phyloP scores from a whole-genome alignment of 1,140 invertebrate species.

The Orchesella cincta region DNA sequence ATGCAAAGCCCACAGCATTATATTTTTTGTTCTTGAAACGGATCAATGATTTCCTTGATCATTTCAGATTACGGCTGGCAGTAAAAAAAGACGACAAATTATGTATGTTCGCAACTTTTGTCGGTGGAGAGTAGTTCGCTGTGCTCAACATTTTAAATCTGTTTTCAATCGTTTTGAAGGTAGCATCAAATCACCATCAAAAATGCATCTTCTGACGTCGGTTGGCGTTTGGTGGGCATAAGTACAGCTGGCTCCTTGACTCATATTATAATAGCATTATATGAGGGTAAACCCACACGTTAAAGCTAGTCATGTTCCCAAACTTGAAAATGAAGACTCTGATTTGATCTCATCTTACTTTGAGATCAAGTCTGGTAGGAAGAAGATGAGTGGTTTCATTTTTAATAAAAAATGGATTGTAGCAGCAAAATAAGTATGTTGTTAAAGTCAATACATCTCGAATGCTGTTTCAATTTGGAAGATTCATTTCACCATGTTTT shows the following conservation, averaged over 20 bases:
- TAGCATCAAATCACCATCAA: not conserved
- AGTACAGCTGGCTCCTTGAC: not conserved
- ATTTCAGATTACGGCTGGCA: not conserved
- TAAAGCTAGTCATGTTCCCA: not conserved
- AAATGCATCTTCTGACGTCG: not conserved
- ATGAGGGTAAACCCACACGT: not conserved
- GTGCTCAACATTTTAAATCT: too few species aligned
- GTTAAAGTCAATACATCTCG: not conserved
- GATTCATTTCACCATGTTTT: not conserved
- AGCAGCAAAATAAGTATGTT: not conserved
- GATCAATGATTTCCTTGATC: not conserved
- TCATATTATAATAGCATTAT: not conserved
- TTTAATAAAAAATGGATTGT: not conserved
- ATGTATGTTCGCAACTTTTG: not conserved
- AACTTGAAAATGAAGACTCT: not conserved
- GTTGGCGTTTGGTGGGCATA: not conserved
- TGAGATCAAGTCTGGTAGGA: conserved; percentile 20
- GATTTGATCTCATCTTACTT: not conserved
- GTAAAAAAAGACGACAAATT: conserved; percentile 1
- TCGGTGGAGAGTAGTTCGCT: too few species aligned
- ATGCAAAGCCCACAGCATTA: not conserved
- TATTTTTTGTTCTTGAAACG: not conserved
- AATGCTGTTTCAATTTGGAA: not conserved
- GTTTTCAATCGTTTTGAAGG: not conserved
- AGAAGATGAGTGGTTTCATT: conserved; percentile 6